Evolutionary conservation across 2,113 vertebrate genomes (phyloP).

Genomic region (Acrocephalus kingi): DNA sequence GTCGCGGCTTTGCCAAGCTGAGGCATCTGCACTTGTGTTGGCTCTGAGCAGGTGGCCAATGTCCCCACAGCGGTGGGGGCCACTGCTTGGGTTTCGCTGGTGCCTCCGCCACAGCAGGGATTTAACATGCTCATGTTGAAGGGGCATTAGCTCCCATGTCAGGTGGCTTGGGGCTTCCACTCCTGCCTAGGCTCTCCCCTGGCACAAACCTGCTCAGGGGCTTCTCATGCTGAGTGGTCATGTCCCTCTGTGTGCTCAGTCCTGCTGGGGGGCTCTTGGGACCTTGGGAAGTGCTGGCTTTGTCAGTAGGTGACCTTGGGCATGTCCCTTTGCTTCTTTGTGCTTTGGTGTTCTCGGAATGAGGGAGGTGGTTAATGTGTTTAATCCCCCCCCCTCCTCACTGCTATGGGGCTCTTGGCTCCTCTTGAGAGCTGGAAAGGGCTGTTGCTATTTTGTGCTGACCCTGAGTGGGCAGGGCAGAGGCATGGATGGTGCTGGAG

Average conservation of each 20-base stretch:
- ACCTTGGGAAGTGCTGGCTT: background rate
- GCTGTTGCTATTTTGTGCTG: background rate
- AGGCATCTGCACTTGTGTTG: slow-evolving; percentile 13
- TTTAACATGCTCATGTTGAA: accelerated
- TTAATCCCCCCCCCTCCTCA: background rate
- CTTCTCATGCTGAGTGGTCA: background rate
- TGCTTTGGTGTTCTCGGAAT: accelerated
- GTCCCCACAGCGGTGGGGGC: background rate
- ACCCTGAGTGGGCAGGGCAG: background rate
- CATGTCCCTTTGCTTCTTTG: background rate
- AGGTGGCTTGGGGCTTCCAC: background rate
- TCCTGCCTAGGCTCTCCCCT: background rate
- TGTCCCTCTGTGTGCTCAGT: background rate
- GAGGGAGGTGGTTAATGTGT: background rate
- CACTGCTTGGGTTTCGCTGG: background rate
- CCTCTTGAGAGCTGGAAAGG: background rate
- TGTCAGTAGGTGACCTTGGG: slow-evolving; percentile 30
- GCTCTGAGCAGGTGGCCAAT: slow-evolving; percentile 16
- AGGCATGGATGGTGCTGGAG: background rate
- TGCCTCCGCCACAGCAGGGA: background rate
- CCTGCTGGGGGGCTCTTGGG: background rate
- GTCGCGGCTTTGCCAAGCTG: background rate
- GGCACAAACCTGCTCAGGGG: background rate
- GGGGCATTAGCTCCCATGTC: background rate
- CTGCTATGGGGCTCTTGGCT: background rate